phyloP scores from a whole-genome alignment of 2,888 invertebrate species.

The Galerucella nymphaeae region DNA sequence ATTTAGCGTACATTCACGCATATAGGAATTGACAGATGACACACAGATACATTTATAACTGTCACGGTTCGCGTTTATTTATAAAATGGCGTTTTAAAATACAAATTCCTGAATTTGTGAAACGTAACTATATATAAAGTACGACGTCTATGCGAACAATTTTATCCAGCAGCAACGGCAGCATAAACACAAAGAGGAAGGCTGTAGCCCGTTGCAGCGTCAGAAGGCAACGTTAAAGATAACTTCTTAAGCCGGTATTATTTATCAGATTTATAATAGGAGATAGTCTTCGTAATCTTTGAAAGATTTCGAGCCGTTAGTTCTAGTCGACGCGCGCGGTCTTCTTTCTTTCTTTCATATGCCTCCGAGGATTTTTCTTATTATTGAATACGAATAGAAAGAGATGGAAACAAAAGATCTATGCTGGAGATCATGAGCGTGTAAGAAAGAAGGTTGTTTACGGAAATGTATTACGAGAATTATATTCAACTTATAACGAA shows the following conservation, averaged over 20 bases:
- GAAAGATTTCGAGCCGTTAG: constrained; percentile 43
- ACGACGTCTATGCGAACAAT: constrained; percentile 11
- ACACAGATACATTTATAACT: no score
- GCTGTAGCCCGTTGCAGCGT: neutral
- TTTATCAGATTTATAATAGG: constrained; percentile 40
- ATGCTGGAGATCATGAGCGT: constrained; percentile 28
- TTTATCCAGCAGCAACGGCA: constrained; percentile 9
- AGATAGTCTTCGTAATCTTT: constrained; percentile 37
- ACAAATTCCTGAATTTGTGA: no score
- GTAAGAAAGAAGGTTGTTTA: neutral
- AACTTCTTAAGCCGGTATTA: constrained; percentile 31
- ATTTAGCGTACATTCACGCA: no score
- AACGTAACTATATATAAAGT: no score
- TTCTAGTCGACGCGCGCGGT: constrained; percentile 29
- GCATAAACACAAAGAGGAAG: constrained; percentile 32
- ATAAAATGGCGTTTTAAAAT: no score
- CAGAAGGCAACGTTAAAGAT: constrained; percentile 24
- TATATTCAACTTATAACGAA: neutral
- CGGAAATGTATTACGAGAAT: neutral
- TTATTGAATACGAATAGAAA: constrained; percentile 34
- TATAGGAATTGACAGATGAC: no score
- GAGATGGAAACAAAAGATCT: constrained; percentile 23
- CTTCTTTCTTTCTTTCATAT: constrained; percentile 35
- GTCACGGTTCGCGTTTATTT: no score
- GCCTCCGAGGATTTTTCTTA: constrained; percentile 38